These are phyloP conservation scores for Lasioglossum albipes DNA, from an alignment of 1,140 invertebrate species.

Conservation along the genomic window DNA sequence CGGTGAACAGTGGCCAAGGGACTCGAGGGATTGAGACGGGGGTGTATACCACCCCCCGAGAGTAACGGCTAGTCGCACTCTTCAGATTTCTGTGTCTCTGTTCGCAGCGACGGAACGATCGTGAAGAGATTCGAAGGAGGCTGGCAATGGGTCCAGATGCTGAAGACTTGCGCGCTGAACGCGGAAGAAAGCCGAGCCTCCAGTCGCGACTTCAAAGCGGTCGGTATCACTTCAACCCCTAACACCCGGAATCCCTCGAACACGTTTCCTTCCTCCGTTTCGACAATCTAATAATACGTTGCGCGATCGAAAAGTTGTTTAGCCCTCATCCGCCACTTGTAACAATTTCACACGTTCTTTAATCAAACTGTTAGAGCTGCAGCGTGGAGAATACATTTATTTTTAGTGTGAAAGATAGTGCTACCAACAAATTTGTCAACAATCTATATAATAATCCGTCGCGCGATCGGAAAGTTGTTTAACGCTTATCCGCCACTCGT, in stretches of 20 bases:
- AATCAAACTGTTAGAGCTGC: too few relatives aligned
- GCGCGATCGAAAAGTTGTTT: too few relatives aligned
- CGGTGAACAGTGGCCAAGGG: background rate
- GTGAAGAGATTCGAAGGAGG: conserved; percentile 93
- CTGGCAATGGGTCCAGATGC: conserved; percentile 92
- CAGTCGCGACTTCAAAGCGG: conserved; percentile 93
- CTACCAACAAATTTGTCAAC: too few relatives aligned
- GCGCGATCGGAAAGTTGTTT: too few relatives aligned
- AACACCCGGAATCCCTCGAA: background rate
- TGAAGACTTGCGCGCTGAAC: conserved; percentile 85
- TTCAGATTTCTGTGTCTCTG: conserved; percentile 65
- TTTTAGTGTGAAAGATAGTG: too few relatives aligned
- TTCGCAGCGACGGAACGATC: conserved; percentile 91
- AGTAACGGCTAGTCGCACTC: conserved; percentile 25
- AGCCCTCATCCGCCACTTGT: too few relatives aligned
- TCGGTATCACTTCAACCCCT: conserved; percentile 73
- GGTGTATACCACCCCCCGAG: background rate
- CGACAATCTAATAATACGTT: too few relatives aligned
- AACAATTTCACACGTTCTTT: too few relatives aligned
- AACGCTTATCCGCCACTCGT: too few relatives aligned
- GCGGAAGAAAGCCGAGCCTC: conserved; percentile 90
- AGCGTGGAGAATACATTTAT: too few relatives aligned
- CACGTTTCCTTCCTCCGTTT: background rate
- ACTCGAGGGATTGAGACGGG: conserved; percentile 8
- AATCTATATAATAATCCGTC: too few relatives aligned